phyloP scores from a whole-genome alignment of 2,113 vertebrate species.

The Polyodon spathula region DNA sequence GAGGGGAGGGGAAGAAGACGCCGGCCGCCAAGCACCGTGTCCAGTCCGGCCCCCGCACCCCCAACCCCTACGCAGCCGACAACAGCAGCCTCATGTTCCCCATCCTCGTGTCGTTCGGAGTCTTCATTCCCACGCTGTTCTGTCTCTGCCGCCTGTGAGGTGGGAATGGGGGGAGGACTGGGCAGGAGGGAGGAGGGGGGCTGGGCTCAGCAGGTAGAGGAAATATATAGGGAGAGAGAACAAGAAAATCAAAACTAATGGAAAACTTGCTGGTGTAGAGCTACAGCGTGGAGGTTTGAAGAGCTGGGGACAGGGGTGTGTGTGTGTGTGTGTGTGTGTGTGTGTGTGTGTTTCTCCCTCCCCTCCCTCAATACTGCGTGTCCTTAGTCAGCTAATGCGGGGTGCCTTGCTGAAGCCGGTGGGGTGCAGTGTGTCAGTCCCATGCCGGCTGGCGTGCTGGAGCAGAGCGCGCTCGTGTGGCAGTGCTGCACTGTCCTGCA shows the following conservation, averaged over 20 bases:
- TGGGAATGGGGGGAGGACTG: background rate
- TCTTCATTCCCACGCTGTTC: conserved; percentile 98
- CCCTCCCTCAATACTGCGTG: too few relatives aligned
- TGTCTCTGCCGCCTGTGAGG: conserved; percentile 93
- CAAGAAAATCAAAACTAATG: conserved; percentile 1
- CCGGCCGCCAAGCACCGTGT: conserved; percentile 76
- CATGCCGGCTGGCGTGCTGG: too few relatives aligned
- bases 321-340: background rate
- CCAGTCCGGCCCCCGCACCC: conserved; percentile 89
- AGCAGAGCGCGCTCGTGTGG: background rate
- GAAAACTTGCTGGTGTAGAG: background rate
- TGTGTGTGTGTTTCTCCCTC: conserved; percentile 1
- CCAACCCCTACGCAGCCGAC: conserved; percentile 94
- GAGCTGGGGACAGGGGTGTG: background rate
- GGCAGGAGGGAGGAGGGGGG: conserved; percentile 5
- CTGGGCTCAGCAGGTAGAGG: background rate
- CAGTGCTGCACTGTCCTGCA: too few relatives aligned
- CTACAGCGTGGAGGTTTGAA: background rate
- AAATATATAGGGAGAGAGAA: background rate
- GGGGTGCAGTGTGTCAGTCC: too few relatives aligned
- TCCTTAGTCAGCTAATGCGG: too few relatives aligned
- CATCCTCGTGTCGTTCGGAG: conserved; percentile 93
- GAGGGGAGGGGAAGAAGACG: conserved; percentile 69
- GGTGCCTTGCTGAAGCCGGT: too few relatives aligned
- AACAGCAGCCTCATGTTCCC: conserved; percentile 99